Evolutionary conservation across 2,113 vertebrate species (phyloP).

Genomic region (Arenaria interpres): DNA sequence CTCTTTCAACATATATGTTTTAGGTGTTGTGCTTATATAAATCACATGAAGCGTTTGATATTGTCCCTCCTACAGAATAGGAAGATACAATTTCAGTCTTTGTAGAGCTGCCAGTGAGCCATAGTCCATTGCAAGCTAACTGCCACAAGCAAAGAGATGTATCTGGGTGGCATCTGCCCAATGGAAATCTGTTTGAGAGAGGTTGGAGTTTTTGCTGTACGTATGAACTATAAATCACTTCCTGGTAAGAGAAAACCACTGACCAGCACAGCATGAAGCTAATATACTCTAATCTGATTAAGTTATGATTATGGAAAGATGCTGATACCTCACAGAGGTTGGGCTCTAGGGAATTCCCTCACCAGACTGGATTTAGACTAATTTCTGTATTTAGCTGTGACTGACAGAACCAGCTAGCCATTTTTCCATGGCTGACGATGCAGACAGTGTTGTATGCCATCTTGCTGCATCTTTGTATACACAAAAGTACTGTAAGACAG

Average conservation of each 20-base stretch:
- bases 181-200: background rate
- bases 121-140: accelerated
- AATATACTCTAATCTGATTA: background rate
- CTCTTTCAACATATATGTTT: background rate
- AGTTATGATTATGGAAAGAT: background rate
- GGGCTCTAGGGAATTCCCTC: background rate
- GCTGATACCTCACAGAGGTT: accelerated
- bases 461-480: background rate
- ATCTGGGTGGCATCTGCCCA: background rate
- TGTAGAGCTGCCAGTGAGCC: background rate
- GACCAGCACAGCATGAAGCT: background rate
- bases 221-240: background rate
- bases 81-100: background rate
- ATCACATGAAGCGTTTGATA: background rate
- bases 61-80: background rate
- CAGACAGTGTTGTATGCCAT: background rate
- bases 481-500: background rate
- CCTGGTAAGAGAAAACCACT: background rate
- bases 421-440: background rate
- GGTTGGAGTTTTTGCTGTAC: background rate
- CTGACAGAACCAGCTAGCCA: background rate
- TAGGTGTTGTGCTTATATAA: background rate
- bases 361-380: background rate
- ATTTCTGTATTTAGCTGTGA: background rate
- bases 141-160: background rate